These are phyloP conservation scores for Antennarius maculatus DNA, from an alignment of 2,797 vertebrate species.

Conservation along the genomic window DNA sequence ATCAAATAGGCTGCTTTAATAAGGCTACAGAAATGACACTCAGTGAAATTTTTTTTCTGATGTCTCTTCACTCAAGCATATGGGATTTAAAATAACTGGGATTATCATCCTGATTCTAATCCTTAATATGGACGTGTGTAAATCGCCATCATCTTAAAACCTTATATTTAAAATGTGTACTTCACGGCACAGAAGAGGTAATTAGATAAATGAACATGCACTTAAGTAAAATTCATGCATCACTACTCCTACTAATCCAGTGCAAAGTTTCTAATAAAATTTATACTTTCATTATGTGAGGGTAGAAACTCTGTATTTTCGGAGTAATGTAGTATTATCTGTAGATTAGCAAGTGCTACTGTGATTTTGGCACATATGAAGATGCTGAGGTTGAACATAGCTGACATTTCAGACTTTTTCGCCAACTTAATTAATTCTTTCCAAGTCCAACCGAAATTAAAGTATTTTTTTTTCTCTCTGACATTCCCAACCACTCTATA, in stretches of 20 bases:
- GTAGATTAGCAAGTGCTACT: no score
- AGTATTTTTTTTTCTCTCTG: no score
- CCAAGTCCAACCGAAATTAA: no score
- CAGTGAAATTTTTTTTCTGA: neutral
- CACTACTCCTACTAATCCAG: conserved; percentile 2
- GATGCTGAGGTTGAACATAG: no score
- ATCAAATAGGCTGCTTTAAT: conserved; percentile 14
- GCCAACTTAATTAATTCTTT: no score
- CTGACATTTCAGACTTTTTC: no score
- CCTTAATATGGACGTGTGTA: neutral
- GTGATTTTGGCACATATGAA: no score
- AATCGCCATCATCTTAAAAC: conserved; percentile 4
- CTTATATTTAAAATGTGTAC: neutral
- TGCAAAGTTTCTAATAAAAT: neutral
- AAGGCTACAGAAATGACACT: neutral
- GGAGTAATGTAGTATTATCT: no score
- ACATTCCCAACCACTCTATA: neutral
- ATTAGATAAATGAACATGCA: conserved; percentile 4
- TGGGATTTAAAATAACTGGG: conserved; percentile 9
- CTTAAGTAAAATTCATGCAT: neutral
- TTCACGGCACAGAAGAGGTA: neutral
- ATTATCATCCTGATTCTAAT: neutral
- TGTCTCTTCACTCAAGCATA: neutral
- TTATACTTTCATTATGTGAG: neutral
- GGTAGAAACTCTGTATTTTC: no score